Percentiles rank a stretch among this genome's conserved stretches.
Evolutionary conservation across 2,797 vertebrate genomes (phyloP).

Genomic region (Cyprinodon diabolis): DNA sequence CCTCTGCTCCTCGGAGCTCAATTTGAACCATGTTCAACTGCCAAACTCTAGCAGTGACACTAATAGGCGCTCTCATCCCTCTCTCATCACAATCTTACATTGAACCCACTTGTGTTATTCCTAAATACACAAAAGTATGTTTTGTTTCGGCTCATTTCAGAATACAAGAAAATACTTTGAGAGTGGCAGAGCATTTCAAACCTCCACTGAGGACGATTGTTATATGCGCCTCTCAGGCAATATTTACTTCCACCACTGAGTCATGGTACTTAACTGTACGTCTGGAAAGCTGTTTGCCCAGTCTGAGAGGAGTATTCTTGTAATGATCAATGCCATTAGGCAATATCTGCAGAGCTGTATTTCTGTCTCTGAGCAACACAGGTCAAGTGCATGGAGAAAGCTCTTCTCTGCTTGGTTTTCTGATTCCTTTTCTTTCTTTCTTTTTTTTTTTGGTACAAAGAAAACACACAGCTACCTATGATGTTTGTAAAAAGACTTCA

Average conservation of each 20-base stretch:
- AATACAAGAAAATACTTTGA: conserved; percentile 28
- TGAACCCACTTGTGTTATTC: conserved; percentile 13
- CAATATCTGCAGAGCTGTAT: conserved; percentile 52
- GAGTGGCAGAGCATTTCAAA: conserved; percentile 38
- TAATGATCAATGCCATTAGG: conserved; percentile 69
- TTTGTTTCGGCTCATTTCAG: conserved; percentile 42
- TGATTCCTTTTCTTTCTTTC: conserved; percentile 22
- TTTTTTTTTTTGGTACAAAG: conserved; percentile 14
- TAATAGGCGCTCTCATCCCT: conserved; percentile 26
- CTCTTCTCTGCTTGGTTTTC: conserved; percentile 30
- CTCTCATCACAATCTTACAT: conserved; percentile 14
- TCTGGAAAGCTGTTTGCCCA: conserved; percentile 47
- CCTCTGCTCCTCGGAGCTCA: conserved; percentile 13
- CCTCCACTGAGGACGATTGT: conserved; percentile 55
- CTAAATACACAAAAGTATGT: conserved; percentile 20
- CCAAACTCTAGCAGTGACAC: conserved; percentile 31
- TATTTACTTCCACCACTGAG: conserved; percentile 62
- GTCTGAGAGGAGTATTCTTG: conserved; percentile 56
- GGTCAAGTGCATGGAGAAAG: conserved; percentile 54
- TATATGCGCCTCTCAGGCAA: conserved; percentile 53
- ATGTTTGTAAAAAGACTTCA: conserved; percentile 68
- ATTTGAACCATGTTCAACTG: conserved; percentile 21
- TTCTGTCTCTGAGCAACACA: conserved; percentile 50
- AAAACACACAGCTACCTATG: conserved; percentile 41
- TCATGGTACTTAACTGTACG: conserved; percentile 53